A percentile compares a stretch with the other conserved stretches of the same genome.
phyloP scores from a whole-genome alignment of 2,888 invertebrate species.

The Lasiommata megera region DNA sequence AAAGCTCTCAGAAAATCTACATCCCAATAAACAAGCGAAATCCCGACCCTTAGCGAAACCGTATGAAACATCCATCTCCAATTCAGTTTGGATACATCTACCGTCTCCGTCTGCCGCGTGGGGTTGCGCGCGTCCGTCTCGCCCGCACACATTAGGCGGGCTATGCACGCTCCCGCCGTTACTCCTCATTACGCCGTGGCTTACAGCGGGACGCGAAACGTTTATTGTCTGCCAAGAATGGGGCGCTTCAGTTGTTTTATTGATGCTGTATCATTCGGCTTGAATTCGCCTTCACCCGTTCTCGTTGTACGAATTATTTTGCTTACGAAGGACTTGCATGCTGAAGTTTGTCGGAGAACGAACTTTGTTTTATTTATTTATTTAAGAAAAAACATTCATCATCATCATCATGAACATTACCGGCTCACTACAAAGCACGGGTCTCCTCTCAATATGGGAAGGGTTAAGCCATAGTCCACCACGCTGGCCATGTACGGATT shows the following conservation, averaged over 20 bases:
- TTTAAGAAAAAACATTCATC: too few relatives aligned
- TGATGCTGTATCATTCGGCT: slow-evolving; percentile 46
- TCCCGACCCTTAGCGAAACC: slow-evolving; percentile 11
- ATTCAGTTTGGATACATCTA: slow-evolving; percentile 35
- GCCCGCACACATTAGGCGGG: slow-evolving; percentile 54
- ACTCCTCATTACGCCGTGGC: slow-evolving; percentile 68
- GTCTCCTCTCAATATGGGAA: too few relatives aligned
- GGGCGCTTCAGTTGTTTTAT: slow-evolving; percentile 69
- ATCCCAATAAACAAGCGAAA: slow-evolving; percentile 16
- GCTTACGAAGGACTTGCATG: too few relatives aligned
- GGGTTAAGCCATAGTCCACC: too few relatives aligned
- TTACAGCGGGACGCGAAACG: slow-evolving; percentile 49
- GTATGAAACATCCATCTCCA: slow-evolving; percentile 35
- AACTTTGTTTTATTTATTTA: too few relatives aligned
- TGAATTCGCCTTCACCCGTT: slow-evolving; percentile 15
- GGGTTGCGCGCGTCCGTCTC: slow-evolving; percentile 35
- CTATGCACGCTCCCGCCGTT: slow-evolving; percentile 68
- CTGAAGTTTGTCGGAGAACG: too few relatives aligned
- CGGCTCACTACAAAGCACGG: too few relatives aligned
- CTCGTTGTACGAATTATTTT: slow-evolving; percentile 21
- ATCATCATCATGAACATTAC: too few relatives aligned
- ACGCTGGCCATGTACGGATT: too few relatives aligned
- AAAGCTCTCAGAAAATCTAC: slow-evolving; percentile 6
- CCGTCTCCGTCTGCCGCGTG: slow-evolving; percentile 38
- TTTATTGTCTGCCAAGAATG: slow-evolving; percentile 64